These are phyloP conservation scores for Uropetala carovei DNA, from an alignment of 2,888 invertebrate species.

Conservation along the genomic window DNA sequence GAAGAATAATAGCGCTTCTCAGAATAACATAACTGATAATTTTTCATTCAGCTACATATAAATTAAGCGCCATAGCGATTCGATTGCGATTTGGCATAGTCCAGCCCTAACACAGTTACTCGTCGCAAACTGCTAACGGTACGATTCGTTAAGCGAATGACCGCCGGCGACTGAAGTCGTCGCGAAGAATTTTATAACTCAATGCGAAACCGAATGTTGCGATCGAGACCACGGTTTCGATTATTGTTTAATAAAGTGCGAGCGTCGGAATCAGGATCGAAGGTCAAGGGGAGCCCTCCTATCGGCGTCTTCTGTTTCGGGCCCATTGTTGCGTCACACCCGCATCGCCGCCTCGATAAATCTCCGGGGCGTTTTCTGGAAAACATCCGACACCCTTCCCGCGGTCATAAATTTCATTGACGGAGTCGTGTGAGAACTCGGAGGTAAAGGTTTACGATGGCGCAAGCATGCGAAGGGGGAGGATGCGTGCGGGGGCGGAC, in stretches of 20 bases:
- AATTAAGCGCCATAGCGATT: too few species aligned
- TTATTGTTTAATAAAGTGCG: not conserved
- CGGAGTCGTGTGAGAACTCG: slow-evolving; percentile 61
- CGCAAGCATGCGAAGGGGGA: slow-evolving; percentile 6
- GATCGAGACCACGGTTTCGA: not conserved
- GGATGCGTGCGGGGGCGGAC: not conserved
- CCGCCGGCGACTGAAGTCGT: too few species aligned
- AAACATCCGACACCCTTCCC: slow-evolving; percentile 51
- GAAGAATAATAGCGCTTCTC: too few species aligned
- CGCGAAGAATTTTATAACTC: too few species aligned
- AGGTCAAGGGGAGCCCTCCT: slow-evolving; percentile 26
- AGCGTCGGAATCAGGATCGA: not conserved
- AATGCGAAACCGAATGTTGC: too few species aligned
- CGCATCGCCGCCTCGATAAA: slow-evolving; percentile 53
- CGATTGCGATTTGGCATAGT: too few species aligned
- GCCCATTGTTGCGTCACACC: slow-evolving; percentile 46
- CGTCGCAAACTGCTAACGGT: too few species aligned
- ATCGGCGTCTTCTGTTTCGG: slow-evolving; percentile 55
- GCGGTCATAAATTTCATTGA: slow-evolving; percentile 55
- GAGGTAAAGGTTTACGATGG: slow-evolving; percentile 59
- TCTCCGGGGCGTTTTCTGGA: slow-evolving; percentile 60
- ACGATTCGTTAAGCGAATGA: too few species aligned
- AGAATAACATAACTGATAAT: too few species aligned
- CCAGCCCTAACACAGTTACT: too few species aligned
- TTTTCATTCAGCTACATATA: too few species aligned